Evolutionary conservation across 2,888 invertebrate species (phyloP), one percentile per base, ranked within the genome.

Genomic region (Stenotaenia linearis): DNA sequence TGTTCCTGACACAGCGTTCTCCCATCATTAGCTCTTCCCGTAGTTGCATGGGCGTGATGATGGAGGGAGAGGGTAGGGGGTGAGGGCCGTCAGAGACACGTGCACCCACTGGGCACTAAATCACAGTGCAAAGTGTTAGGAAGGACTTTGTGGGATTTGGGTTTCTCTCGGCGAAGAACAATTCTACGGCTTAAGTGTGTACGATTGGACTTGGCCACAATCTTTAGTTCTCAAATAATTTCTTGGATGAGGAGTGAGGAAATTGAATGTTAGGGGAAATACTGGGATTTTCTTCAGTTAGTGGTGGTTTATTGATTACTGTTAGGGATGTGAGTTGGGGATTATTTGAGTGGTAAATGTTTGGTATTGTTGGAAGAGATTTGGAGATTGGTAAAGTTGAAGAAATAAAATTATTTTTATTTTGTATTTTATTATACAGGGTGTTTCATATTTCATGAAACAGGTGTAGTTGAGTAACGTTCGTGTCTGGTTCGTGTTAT

Each of bases 1-100:
- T 56, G 56, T 56, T 56, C 56, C 56, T 56, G 56, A 56, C 56
- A 56, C 56, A 56, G 56, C 56, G 56, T 56, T 56, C 56, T 56
- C 56, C 56, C 56, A 56, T 56, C 56, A 56, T 56, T 56, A 56
- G 56, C 56, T 56, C 56, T 56, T 56, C 56, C 56, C 18, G 18
- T 18, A 56, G 56, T 56, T 56, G 56, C 56, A 56, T 15, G 45
- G 56, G 56, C 56, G 56, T 18, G 56, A n/a, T 15, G 7, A n/a
- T 21, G 56, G 15, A 23, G 2, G 21, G 3, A 18, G 56, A 18
- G 21, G 56, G 56, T 18, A 18, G 56, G 56, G 56, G 21, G 56
- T 21, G 1, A 15, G 9, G 37, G 6, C 56, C 56, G 56, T 56
- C 56, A 56, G 56, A 56, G 56, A 56, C 56, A 56, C 56, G 56